Base-by-base conservation (phyloP, 2,888 invertebrate species). In the Lasioglossum morio region DNA sequence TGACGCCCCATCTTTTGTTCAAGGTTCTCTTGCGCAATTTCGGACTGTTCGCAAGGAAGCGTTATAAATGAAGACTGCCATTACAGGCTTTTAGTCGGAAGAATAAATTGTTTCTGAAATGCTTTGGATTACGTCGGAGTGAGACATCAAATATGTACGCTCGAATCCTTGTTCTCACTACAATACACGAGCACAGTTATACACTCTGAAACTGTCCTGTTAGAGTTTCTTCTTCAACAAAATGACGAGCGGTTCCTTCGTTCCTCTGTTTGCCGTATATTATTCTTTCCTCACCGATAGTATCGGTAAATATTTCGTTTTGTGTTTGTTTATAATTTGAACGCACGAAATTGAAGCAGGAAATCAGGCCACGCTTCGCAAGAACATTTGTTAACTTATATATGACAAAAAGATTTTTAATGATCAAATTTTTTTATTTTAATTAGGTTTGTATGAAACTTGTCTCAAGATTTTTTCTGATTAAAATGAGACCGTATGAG, bases 41-140 rank as follows among this genome's bases (percentile, higher is more conserved):
- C n/a, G 48, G 43, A 37, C 74, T 63, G 77, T 53, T 72, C 80
- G 77, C 30, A 77, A 63, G 70, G 19, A 79, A 76, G 73, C 74
- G 74, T 63, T 72, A 66, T 77, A 77, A 77, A 70, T 53, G 60
- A 27, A 48, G 84, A 77, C 74, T 84, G 74, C 53, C 77, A 78
- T 82, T 78, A 74, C 72, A 75, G 57, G 84, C 84, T 82, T 83
- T 82, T 78, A 84, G 63, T 73, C 72, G n/a, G 60, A n/a, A 46
- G 74, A 78, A 78, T 82, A 66, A 84, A 82, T 73, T 40, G 82
- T 70, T 78, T 48, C 69, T 70, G 74, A 77, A 82, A 84, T 82
- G 78, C 70, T 78, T 72, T n/a, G 48, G 57, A 82, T 82, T 84
- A 82, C 69, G 73, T 48, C 70, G 82, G 69, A 77, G 70, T 10